Evolutionary conservation across 2,113 vertebrate species (phyloP), one percentile per base, ranked within the genome.

Genomic region (Eleginops maclovinus): DNA sequence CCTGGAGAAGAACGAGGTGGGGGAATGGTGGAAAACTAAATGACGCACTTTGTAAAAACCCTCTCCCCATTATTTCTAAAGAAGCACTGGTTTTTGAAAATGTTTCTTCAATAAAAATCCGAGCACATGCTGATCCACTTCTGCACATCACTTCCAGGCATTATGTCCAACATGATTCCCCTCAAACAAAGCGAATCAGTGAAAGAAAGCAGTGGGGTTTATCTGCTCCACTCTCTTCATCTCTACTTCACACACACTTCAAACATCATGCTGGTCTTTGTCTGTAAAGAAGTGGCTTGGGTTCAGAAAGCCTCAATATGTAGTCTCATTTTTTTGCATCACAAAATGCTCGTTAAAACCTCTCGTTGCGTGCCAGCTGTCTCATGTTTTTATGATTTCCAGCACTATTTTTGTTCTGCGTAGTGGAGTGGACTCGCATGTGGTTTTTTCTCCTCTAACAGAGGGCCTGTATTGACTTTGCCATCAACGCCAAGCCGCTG

Each of bases 401-500:
- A 54, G 40, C 41, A 10, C 21, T n/a, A n/a, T n/a, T n/a, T n/a
- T n/a, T n/a, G n/a, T n/a, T n/a, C n/a, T n/a, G n/a, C n/a, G n/a
- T n/a, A n/a, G n/a, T n/a, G 22, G 64, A 36, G 58, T 49, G 13
- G 15, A 28, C 71, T 81, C 4, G 5, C 19, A 22, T 68, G 9
- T 62, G 21, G 53, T 53, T 78, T 31, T 81, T 14, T 22, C n/a
- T 28, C 55, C 13, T 72, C 72, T 28, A 74, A 81, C 94, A 99
- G 98, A 96, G 98, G 90, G 98, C 98, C 31, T 99, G 98, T 79
- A 99, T 99, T 11, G 98, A 99, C 95, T 99, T 99, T 41, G 96
- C 96, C 90, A 99, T 99, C 92, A 98, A 98, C 47, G 98, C 98
- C 93, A 98, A 94, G 80, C 98, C 98, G 0, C 95, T 99, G 83